Percentiles rank a stretch among this genome's conserved stretches.
These are phyloP conservation scores for Tridacna crocea DNA, from an alignment of 2,888 invertebrate species.

Conservation along the genomic window DNA sequence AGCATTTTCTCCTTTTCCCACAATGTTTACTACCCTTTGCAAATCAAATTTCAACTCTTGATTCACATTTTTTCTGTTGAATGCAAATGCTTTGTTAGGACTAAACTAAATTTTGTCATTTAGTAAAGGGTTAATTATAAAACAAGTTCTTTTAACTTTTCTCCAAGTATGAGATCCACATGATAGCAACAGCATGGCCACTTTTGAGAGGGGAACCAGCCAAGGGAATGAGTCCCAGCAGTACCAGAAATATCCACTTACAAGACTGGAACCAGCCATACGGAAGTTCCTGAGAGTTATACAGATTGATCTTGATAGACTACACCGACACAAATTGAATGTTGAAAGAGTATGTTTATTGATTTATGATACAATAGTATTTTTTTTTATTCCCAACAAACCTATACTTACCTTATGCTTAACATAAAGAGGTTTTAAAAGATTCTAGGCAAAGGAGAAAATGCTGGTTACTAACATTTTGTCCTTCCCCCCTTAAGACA, in stretches of 20 bases:
- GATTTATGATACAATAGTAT: too few relatives aligned
- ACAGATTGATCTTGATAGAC: slow-evolving; percentile 74
- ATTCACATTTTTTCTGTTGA: too few relatives aligned
- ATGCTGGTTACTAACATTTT: too few relatives aligned
- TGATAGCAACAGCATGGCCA: slow-evolving; percentile 41
- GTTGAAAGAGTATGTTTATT: slow-evolving; percentile 71
- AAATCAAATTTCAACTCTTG: too few relatives aligned
- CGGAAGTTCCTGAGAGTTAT: slow-evolving; percentile 78
- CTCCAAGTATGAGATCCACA: too few relatives aligned
- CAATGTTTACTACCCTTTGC: background rate
- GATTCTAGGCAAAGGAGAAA: too few relatives aligned
- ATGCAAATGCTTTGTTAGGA: too few relatives aligned
- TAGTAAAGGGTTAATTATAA: background rate
- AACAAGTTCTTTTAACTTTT: background rate
- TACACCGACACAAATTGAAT: slow-evolving; percentile 74
- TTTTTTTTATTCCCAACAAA: too few relatives aligned
- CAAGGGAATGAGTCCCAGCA: slow-evolving; percentile 19
- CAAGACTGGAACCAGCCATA: slow-evolving; percentile 73
- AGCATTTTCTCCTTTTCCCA: background rate
- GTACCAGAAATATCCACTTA: slow-evolving; percentile 73
- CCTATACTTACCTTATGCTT: too few relatives aligned
- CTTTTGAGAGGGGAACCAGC: slow-evolving; percentile 40
- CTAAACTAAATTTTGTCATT: too few relatives aligned
- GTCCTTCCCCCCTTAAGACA: too few relatives aligned
- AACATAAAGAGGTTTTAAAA: too few relatives aligned